Percentiles rank a stretch among this genome's conserved stretches.
Conservation (phyloP, 2,888 invertebrate species). For the Erebia ligea region DNA sequence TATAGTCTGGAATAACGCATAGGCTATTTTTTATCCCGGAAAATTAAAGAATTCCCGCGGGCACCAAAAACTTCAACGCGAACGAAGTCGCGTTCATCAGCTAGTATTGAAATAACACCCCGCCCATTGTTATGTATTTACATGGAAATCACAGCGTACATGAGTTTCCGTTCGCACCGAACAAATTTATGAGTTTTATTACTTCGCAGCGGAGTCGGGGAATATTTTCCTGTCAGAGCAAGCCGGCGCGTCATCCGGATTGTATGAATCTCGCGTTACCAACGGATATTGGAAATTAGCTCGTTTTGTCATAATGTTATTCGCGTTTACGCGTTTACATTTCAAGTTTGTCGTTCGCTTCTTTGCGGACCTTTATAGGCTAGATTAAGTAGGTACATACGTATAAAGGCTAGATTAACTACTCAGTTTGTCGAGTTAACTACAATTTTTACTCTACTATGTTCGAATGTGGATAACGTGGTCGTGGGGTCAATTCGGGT, state of each 20-base stretch:
- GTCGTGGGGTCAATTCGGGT: no score
- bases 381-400: no score
- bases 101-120: no score
- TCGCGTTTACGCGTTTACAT: conserved; percentile 7
- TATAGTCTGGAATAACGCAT: no score
- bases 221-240: conserved; percentile 44
- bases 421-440: no score
- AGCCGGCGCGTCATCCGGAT: conserved; percentile 44
- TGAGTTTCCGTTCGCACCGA: conserved; percentile 31
- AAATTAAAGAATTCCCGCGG: no score
- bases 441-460: no score
- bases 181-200: conserved; percentile 40
- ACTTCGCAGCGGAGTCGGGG: conserved; percentile 27
- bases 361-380: background rate
- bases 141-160: conserved; percentile 9
- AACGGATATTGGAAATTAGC: conserved; percentile 39
- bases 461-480: no score
- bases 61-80: no score
- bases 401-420: no score
- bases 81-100: no score
- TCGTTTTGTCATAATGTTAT: conserved; percentile 23
- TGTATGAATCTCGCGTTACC: conserved; percentile 44
- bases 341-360: background rate
- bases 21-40: no score
- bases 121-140: background rate